Base-by-base conservation (phyloP, 2,888 invertebrate species). In the Caenorhabditis panamensis region DNA sequence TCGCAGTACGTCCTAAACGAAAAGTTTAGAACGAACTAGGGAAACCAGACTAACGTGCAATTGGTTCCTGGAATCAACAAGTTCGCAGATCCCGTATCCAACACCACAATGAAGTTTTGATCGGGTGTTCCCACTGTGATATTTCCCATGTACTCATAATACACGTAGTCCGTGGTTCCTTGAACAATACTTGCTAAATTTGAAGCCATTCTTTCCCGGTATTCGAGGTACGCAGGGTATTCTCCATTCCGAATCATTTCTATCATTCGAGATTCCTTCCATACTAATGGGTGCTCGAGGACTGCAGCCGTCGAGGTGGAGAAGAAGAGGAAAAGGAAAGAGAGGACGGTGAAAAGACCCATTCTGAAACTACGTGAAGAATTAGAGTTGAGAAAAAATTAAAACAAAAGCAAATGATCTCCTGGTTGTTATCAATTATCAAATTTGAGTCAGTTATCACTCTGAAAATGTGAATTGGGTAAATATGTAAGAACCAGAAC, bases 111-210 rank as follows among this genome's bases (percentile, higher is more conserved):
- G 31, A 85, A 85, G n/a, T 75, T 68, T 26, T 85, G 85, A 44
- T 81, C 76, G 3, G 82, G 82, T 0, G 82, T 83, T n/a, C 85
- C 85, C 8, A 85, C 59, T 0, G 83, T 82, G 44, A 83, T 76
- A 49, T 83, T 85, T 2, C 82, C 84, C 62, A 83, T 82, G 59
- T 84, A 84, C 59, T 84, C 84, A 24, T 82, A 79, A 41, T 84
- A 80, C 11, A 80, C 66, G 58, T 80, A 76, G 41, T 80, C 76
- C 3, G 75, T 80, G 20, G 67, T 28, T 24, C 62, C 61, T 31
- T 71, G 79, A 0, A 75, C 69, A 4, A 75, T 64, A 31, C 64
- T 75, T 5, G 16, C 68, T 59, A 75, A 44, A 22, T 79, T 79
- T 6, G 69, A 54, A 1, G 44, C 24, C 79, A 67, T 53, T 8